Evolutionary conservation across 2,113 vertebrate species (phyloP).

Genomic region (Myrmecobius fasciatus): DNA sequence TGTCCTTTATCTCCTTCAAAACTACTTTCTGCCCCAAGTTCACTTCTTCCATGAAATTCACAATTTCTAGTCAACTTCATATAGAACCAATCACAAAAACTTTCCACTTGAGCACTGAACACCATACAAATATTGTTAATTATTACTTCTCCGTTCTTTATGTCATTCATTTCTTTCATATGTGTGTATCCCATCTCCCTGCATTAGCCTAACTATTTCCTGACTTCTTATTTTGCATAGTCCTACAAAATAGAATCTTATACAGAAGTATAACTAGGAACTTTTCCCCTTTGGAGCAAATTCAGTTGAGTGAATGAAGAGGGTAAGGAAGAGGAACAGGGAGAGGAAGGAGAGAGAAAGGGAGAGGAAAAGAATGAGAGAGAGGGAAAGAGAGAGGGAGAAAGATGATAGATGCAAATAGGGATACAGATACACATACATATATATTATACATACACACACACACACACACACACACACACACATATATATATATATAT

Average conservation of each 20-base stretch:
- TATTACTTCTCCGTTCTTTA: background rate
- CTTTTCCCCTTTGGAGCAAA: background rate
- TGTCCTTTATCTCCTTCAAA: slow-evolving; percentile 1
- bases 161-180: background rate
- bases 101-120: background rate
- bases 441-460: too few species aligned
- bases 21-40: slow-evolving; percentile 24
- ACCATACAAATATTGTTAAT: background rate
- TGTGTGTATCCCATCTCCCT: background rate
- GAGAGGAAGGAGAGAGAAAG: too few species aligned
- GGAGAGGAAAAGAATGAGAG: too few species aligned
- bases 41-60: background rate
- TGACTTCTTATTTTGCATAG: background rate
- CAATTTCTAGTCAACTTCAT: background rate
- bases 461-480: too few species aligned
- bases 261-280: background rate
- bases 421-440: too few species aligned
- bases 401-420: too few species aligned
- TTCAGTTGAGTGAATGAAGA: background rate
- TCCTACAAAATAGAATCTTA: background rate
- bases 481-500: too few species aligned
- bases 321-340: background rate
- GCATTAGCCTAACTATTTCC: too few species aligned
- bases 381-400: too few species aligned
- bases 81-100: background rate